Evolutionary conservation across 2,888 invertebrate genomes (phyloP).

Genomic region (Nephrotoma guestfalica): DNA sequence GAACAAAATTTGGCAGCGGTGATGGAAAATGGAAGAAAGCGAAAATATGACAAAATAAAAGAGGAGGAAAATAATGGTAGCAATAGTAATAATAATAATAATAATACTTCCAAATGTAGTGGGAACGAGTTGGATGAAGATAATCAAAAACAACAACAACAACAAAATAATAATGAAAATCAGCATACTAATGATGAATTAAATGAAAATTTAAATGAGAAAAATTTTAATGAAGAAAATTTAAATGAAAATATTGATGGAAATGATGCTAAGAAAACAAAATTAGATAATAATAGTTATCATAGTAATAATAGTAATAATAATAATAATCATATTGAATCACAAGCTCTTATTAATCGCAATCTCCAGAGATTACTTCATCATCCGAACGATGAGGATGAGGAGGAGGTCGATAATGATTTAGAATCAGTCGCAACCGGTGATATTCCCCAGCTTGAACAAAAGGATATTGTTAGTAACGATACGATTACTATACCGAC

Average conservation of each 20-base stretch:
- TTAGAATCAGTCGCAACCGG: neutral
- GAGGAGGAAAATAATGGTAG: neutral
- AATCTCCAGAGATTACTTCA: neutral
- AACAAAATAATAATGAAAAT: neutral
- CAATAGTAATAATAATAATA: neutral
- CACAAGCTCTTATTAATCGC: neutral
- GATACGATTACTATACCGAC: neutral
- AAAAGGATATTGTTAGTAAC: neutral
- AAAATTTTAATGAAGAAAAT: neutral
- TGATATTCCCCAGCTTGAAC: neutral
- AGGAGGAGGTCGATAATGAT: slow-evolving; percentile 1
- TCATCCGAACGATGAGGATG: neutral
- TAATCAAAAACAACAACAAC: neutral
- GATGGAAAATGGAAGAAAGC: neutral
- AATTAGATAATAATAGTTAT: neutral
- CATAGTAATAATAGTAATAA: neutral
- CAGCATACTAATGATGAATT: slow-evolving; percentile 1
- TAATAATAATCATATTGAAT: neutral
- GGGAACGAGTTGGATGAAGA: neutral
- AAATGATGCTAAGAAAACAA: neutral
- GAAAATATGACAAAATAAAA: slow-evolving; percentile 2
- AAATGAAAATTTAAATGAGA: neutral
- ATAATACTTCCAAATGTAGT: neutral
- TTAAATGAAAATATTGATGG: neutral
- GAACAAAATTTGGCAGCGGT: neutral